These are phyloP conservation scores for Deroplatys truncata DNA, from an alignment of 2,888 invertebrate species.

Conservation along the genomic window DNA sequence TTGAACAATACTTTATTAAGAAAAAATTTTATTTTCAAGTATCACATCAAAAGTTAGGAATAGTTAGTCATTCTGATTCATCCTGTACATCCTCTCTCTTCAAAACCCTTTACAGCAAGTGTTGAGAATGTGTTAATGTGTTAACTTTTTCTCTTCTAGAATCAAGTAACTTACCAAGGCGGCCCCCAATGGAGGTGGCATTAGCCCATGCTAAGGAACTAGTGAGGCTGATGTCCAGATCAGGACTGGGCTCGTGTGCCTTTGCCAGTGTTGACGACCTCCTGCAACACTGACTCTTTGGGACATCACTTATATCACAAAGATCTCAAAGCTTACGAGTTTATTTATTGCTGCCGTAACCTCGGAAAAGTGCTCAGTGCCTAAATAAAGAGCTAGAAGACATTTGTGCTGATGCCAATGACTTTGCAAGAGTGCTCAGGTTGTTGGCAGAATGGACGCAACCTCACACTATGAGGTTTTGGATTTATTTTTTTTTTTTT, in stretches of 20 bases:
- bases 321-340: slow-evolving; percentile 13
- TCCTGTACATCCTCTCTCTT: no score
- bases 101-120: no score
- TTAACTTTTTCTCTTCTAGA: slow-evolving; percentile 55
- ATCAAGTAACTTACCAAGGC: slow-evolving; percentile 83
- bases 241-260: slow-evolving; percentile 89
- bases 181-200: slow-evolving; percentile 89
- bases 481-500: neutral
- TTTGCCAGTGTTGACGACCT: slow-evolving; percentile 88
- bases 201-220: slow-evolving; percentile 86
- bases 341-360: slow-evolving; percentile 19
- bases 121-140: neutral
- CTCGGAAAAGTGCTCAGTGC: slow-evolving; percentile 22
- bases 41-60: no score
- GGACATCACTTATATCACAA: slow-evolving; percentile 1
- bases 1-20: no score
- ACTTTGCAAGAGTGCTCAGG: neutral
- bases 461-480: neutral
- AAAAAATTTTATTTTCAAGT: no score
- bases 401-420: neutral
- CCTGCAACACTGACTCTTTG: slow-evolving; percentile 57
- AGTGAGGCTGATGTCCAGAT: slow-evolving; percentile 83
- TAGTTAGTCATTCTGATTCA: no score
- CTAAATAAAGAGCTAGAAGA: slow-evolving; percentile 1
- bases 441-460: neutral